Percentiles rank a stretch among this genome's conserved stretches.
These are phyloP conservation scores for Argyra leucocephala DNA, from an alignment of 2,888 invertebrate species.

Conservation along the genomic window DNA sequence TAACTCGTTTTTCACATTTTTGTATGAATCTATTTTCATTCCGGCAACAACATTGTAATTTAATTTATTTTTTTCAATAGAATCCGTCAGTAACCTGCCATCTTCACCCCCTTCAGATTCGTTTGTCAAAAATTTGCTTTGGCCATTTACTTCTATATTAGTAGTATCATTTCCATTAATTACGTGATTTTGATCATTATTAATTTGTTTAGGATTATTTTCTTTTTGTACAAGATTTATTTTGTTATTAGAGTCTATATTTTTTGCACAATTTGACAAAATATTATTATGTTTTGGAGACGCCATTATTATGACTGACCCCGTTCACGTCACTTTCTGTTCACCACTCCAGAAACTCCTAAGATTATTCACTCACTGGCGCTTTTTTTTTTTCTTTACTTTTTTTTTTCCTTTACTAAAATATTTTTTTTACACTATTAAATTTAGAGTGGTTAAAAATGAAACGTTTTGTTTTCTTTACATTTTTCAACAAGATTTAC, in stretches of 20 bases:
- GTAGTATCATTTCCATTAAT: background rate
- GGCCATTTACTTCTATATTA: background rate
- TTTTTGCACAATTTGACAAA: constrained; percentile 12
- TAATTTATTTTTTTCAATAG: constrained; percentile 6
- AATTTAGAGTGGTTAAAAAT: background rate
- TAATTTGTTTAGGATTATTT: background rate
- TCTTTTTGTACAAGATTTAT: background rate
- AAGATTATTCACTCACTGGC: constrained; percentile 5
- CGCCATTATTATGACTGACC: constrained; percentile 16
- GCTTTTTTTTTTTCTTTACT: background rate
- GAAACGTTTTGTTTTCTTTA: constrained; percentile 3
- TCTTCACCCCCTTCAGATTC: background rate
- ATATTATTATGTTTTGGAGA: constrained; percentile 18
- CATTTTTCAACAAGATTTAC: background rate
- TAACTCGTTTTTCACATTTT: background rate
- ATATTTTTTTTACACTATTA: background rate
- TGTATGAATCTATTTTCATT: background rate
- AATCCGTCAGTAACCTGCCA: background rate
- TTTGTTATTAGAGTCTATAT: background rate
- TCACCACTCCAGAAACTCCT: constrained; percentile 9
- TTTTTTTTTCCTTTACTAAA: background rate
- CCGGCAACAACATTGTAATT: background rate
- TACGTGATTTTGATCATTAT: background rate
- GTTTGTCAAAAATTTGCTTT: background rate
- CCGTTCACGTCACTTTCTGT: constrained; percentile 12